These are phyloP conservation scores for Poecilia latipinna DNA, from an alignment of 2,113 vertebrate genomes.

Conservation along the genomic window DNA sequence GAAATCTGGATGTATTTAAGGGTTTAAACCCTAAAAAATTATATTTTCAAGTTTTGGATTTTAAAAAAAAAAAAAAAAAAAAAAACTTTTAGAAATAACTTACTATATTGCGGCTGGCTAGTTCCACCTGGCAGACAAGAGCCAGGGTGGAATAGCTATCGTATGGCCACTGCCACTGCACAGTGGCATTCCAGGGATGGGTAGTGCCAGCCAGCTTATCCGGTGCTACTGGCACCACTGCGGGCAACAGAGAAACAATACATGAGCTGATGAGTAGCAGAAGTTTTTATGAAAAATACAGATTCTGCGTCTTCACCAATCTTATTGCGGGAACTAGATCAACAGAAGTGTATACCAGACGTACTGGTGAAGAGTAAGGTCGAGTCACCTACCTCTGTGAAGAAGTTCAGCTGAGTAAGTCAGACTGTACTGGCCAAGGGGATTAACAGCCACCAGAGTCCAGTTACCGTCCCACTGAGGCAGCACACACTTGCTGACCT, in stretches of 20 bases:
- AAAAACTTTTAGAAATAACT: constrained; percentile 20
- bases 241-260: background rate
- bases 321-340: background rate
- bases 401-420: constrained; percentile 68
- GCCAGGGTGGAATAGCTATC: constrained; percentile 56
- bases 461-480: constrained; percentile 71
- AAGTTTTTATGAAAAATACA: background rate
- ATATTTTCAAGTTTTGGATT: background rate
- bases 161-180: constrained; percentile 74
- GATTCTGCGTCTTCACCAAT: background rate
- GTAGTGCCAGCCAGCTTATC: background rate
- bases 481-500: constrained; percentile 10
- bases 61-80: too few relatives aligned
- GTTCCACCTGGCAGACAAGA: constrained; percentile 73
- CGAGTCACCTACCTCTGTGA: constrained; percentile 66
- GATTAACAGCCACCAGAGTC: constrained; percentile 76
- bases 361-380: background rate
- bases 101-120: constrained; percentile 55
- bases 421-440: constrained; percentile 67
- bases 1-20: too few relatives aligned
- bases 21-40: too few relatives aligned
- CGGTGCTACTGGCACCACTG: constrained; percentile 75
- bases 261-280: background rate
- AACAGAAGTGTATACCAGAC: background rate
- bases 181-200: constrained; percentile 65